Base-by-base conservation (phyloP, 2,888 invertebrate species). In the Agapostemon virescens region DNA sequence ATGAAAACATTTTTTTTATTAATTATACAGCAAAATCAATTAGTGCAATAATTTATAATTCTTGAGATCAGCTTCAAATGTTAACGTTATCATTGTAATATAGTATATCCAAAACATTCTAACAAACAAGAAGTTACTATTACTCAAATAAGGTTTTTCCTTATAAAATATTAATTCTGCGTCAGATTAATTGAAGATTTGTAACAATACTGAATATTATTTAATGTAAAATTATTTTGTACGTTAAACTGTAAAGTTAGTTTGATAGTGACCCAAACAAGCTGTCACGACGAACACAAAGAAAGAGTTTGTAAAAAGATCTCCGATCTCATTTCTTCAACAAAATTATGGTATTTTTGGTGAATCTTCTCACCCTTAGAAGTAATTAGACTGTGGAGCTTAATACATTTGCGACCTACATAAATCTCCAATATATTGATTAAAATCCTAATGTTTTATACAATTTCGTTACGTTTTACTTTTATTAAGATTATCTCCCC, bases 301-400 rank as follows among this genome's bases (percentile, higher is more conserved):
- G 1, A 30, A 74, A 49, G 36, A 63, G 38, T 70, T 30, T n/a
- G 49, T 13, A 23, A 61, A 26, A 40, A 42, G 26, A 58, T 66
- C 45, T 66, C 40, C 55, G 38, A 49, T 55, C 64, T 45, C 26
- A 55, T 42, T 45, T 26, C 61, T 45, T 68, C n/a, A 61, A 66
- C 20, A 17, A 4, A 11, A 26, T 68, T 79, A 13, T 30, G 15
- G 45, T 63, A 63, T 26, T 58, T 49, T 69, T 63, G 52, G n/a
- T 42, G 30, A 67, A n/a, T 63, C 72, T 69, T 68, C 42, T 38
- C 13, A 74, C 33, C 40, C 20, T 49, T 75, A 49, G 38, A 20
- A 3, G 15, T 15, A 55, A 55, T 55, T 26, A 26, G 26, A 55
- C 15, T 26, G 26, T 13, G 23, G 26, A 55, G 26, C 55, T 26